A percentile compares a stretch with the other conserved stretches of the same genome.
phyloP scores from a whole-genome alignment of 2,113 vertebrate genomes.

The Crypturellus undulatus region DNA sequence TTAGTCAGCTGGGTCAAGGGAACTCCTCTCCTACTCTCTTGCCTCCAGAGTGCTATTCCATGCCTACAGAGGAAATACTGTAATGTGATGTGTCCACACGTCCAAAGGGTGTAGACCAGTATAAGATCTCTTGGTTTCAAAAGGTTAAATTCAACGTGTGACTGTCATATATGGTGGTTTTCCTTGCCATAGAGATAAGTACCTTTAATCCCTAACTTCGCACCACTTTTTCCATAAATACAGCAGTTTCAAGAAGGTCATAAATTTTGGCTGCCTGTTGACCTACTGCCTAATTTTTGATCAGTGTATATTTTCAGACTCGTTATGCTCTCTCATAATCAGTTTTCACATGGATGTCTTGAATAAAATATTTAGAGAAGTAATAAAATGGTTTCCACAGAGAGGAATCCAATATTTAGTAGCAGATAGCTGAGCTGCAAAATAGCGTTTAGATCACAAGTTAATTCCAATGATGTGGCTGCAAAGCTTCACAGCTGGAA shows the following conservation, averaged over 20 bases:
- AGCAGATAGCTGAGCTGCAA: not conserved
- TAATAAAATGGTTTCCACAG: constrained; percentile 12
- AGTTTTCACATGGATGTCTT: not conserved
- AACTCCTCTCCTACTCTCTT: not conserved
- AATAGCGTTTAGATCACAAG: constrained; percentile 40
- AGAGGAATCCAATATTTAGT: constrained; percentile 49
- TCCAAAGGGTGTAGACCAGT: not conserved
- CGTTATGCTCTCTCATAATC: not conserved
- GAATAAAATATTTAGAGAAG: constrained; percentile 44
- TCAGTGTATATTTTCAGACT: not conserved
- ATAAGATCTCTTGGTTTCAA: not conserved
- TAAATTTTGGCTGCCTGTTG: not conserved
- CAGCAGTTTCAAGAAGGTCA: not conserved
- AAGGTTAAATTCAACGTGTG: not conserved
- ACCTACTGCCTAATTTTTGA: not conserved
- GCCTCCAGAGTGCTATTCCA: not conserved
- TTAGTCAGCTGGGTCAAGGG: not conserved
- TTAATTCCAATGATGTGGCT: constrained; percentile 38
- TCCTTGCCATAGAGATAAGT: not conserved
- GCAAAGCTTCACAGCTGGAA: not conserved
- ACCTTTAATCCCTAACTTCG: not conserved
- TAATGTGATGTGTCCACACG: rapidly evolving
- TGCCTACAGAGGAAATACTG: not conserved
- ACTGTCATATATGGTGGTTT: rapidly evolving
- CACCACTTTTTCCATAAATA: not conserved